A percentile compares a stretch with the other conserved stretches of the same genome.
Evolutionary conservation across 2,113 vertebrate genomes (phyloP).

Genomic region (Ranitomeya variabilis): DNA sequence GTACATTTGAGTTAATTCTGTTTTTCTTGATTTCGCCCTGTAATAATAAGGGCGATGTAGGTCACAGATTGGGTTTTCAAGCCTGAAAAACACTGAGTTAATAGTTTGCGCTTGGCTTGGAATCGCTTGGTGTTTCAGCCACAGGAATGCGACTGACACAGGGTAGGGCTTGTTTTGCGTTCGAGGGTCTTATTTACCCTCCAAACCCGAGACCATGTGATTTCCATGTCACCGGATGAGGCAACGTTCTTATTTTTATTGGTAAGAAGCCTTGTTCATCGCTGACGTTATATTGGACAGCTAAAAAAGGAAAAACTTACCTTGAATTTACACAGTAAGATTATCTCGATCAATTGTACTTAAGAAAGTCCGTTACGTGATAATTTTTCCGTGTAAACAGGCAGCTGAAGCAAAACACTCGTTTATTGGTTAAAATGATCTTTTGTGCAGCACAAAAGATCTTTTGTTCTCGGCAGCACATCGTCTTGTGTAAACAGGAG

Average conservation of each 20-base stretch:
- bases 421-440: too few relatives aligned
- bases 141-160: constrained; percentile 34
- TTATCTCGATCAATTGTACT: too few relatives aligned
- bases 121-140: background rate
- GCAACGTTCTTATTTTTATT: background rate
- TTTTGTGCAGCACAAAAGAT: too few relatives aligned
- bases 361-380: too few relatives aligned
- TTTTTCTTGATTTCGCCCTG: background rate
- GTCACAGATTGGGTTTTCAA: background rate
- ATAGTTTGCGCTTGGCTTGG: constrained; percentile 4
- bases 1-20: background rate
- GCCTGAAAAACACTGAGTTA: constrained; percentile 13
- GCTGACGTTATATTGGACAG: too few relatives aligned
- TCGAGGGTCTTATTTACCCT: background rate
- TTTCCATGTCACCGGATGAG: background rate
- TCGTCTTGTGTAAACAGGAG: too few relatives aligned
- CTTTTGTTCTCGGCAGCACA: too few relatives aligned
- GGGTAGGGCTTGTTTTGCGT: background rate
- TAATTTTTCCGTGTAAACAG: too few relatives aligned
- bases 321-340: too few relatives aligned
- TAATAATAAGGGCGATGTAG: background rate
- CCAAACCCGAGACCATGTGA: background rate
- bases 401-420: too few relatives aligned
- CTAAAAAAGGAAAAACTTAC: too few relatives aligned
- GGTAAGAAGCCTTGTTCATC: too few relatives aligned